Base-by-base conservation (phyloP, 2,888 invertebrate species). In the Agonopterix arenella region DNA sequence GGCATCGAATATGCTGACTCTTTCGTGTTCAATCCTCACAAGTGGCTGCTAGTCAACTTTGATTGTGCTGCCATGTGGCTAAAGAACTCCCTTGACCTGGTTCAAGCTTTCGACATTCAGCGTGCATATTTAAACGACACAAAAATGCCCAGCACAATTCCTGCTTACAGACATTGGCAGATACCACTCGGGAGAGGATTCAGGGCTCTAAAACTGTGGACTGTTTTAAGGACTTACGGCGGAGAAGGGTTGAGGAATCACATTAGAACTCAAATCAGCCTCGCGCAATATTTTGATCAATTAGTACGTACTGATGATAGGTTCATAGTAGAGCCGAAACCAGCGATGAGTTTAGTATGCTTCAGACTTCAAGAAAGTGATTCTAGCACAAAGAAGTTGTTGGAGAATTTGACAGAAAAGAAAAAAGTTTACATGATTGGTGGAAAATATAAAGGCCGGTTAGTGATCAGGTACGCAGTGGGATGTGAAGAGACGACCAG, bases 31-130 rank as follows among this genome's bases (percentile, higher is more conserved):
- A 99, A 99, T 78, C 93, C 96, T 0, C 98, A 98, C 80, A 99
- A 99, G 85, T 98, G 98, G 95, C 90, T 99, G 86, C 91, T 97
- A 51, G 95, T 97, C 3, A 97, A 96, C 75, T 98, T 98, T 57
- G 99, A 99, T 76, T 98, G 98, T 70, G 97, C 97, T 0, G 94
- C 97, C 0, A 93, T 99, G 92, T 96, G 96, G 96, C 93, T 98
- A 4, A 94, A 93, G 68, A 93, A 98, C 73, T 92, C 95, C 2
- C 92, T 92, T 61, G 91, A 94, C 60, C 90, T 98, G 48, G 93
- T 96, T 7, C 93, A 95, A 53, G 95, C 97, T 0, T 95, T 98
- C 69, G 96, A 94, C 59, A 96, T 98, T 0, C 97, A 98, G 67
- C 93, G 98, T 58, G 93, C 96, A 51, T 98, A 97, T 73, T 88